Percentiles rank a stretch among this genome's conserved stretches.
phyloP scores from a whole-genome alignment of 1,140 invertebrate genomes.

The Drosophila pallidifrons region DNA sequence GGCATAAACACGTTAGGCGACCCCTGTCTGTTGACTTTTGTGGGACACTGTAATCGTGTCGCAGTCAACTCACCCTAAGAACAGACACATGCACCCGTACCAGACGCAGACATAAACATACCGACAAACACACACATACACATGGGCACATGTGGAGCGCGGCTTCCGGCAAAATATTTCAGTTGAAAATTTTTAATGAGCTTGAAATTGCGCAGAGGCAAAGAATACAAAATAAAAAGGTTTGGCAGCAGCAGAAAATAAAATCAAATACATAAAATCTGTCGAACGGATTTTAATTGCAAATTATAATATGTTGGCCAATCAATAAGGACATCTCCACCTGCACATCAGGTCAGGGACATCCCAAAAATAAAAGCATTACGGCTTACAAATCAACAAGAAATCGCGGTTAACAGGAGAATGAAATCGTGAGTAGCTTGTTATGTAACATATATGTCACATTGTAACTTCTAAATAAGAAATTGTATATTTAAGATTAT shows the following conservation, averaged over 20 bases:
- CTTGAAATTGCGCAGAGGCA: slow-evolving; percentile 56
- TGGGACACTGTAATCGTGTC: slow-evolving; percentile 43
- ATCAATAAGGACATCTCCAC: slow-evolving; percentile 21
- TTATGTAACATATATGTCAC: no score
- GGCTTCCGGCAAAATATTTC: slow-evolving; percentile 79
- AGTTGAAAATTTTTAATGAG: slow-evolving; percentile 83
- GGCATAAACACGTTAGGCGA: slow-evolving; percentile 1
- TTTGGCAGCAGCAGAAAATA: slow-evolving; percentile 20
- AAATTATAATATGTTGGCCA: slow-evolving; percentile 26
- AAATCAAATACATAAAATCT: slow-evolving; percentile 29
- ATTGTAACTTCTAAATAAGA: no score
- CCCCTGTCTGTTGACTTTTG: slow-evolving; percentile 28
- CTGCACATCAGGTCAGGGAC: not conserved
- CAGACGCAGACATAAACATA: not conserved
- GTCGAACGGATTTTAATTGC: slow-evolving; percentile 33
- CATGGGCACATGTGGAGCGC: slow-evolving; percentile 37
- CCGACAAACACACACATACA: slow-evolving; percentile 9
- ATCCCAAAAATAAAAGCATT: not conserved
- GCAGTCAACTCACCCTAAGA: slow-evolving; percentile 39
- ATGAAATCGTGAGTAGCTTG: no score
- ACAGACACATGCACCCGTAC: slow-evolving; percentile 7
- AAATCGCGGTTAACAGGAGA: no score
- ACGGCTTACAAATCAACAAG: not conserved
- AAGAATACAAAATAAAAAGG: slow-evolving; percentile 50
- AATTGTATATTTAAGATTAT: no score